phyloP scores from a whole-genome alignment of 2,113 vertebrate species.

The Bubo scandiacus region DNA sequence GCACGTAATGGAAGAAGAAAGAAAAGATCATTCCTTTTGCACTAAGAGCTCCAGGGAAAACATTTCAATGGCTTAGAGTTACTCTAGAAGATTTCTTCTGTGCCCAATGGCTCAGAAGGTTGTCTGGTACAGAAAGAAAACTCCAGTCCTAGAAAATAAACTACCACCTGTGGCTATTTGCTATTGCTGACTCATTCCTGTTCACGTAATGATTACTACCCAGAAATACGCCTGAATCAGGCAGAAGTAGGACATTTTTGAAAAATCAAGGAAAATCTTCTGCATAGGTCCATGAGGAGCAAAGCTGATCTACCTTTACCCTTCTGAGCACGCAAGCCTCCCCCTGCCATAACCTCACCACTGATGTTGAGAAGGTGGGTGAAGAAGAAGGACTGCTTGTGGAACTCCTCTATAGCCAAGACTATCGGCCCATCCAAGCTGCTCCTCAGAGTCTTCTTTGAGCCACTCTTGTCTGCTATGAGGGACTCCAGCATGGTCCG shows the following conservation, averaged over 20 bases:
- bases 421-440: slow-evolving; percentile 96
- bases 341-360: slow-evolving; percentile 72
- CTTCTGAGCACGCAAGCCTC: neutral
- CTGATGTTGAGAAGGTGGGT: slow-evolving; percentile 98
- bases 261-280: neutral
- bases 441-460: slow-evolving; percentile 96
- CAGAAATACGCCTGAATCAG: neutral
- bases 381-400: slow-evolving; percentile 99
- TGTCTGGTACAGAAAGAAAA: neutral
- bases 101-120: neutral
- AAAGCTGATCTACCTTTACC: neutral
- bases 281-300: neutral
- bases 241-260: neutral
- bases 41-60: neutral
- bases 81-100: neutral
- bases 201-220: neutral
- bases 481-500: slow-evolving; percentile 97
- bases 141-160: neutral
- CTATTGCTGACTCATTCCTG: neutral
- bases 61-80: neutral
- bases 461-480: slow-evolving; percentile 97
- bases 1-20: neutral
- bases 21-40: neutral
- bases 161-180: neutral
- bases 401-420: slow-evolving; percentile 96